Percentiles rank a stretch among this genome's conserved stretches.
phyloP scores from a whole-genome alignment of 2,888 invertebrate genomes.

The Melieria crassipennis region DNA sequence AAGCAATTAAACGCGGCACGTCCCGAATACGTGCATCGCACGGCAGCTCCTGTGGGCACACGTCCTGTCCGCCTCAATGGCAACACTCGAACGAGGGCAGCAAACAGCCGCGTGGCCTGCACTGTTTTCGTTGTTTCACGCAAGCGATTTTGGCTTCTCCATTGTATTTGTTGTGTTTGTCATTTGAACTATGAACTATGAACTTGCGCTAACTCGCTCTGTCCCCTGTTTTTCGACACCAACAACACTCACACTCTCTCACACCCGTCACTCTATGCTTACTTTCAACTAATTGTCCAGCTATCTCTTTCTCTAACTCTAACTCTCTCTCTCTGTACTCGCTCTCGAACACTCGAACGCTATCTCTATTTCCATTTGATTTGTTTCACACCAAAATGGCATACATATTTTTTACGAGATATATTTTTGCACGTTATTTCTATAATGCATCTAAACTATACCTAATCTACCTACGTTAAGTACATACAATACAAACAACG shows the following conservation, averaged over 20 bases:
- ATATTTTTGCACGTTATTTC: slow-evolving; percentile 57
- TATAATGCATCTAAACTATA: slow-evolving; percentile 53
- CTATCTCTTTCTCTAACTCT: slow-evolving; percentile 44
- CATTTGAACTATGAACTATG: too few relatives aligned
- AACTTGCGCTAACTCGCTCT: too few relatives aligned
- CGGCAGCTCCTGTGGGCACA: too few relatives aligned
- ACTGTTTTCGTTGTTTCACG: too few relatives aligned
- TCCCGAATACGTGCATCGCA: too few relatives aligned
- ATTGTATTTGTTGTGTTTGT: too few relatives aligned
- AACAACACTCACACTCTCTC: slow-evolving; percentile 17
- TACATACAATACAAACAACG: slow-evolving; percentile 55
- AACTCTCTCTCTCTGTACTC: slow-evolving; percentile 43
- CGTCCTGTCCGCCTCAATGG: too few relatives aligned
- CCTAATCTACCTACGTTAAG: slow-evolving; percentile 15
- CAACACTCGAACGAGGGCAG: too few relatives aligned
- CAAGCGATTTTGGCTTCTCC: too few relatives aligned
- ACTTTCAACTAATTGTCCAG: slow-evolving; percentile 25
- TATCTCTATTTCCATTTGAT: slow-evolving; percentile 34
- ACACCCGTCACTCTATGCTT: slow-evolving; percentile 1
- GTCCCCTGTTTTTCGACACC: background rate
- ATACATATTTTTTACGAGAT: slow-evolving; percentile 43
- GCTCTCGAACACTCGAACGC: slow-evolving; percentile 37
- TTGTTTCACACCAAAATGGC: slow-evolving; percentile 25
- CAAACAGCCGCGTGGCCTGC: too few relatives aligned
- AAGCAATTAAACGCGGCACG: background rate